Percentiles rank a stretch among this genome's conserved stretches.
These are phyloP conservation scores for Muntiacus reevesi DNA, from an alignment of 2,113 vertebrate genomes.

Conservation along the genomic window DNA sequence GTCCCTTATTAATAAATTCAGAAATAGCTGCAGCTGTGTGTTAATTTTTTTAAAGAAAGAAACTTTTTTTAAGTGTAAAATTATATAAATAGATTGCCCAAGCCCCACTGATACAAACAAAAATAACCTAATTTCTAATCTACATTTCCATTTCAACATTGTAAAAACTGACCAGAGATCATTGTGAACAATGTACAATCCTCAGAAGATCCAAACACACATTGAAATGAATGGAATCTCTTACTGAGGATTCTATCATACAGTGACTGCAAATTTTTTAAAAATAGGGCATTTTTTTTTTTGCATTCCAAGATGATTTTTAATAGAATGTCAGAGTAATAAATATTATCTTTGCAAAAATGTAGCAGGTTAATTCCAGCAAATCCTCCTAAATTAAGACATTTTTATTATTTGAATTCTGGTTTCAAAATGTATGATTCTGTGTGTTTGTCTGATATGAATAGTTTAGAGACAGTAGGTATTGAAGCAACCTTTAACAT, in stretches of 20 bases:
- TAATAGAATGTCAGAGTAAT: neutral
- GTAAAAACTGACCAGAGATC: slow-evolving; percentile 36
- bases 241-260: slow-evolving; percentile 27
- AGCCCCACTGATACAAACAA: neutral
- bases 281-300: neutral
- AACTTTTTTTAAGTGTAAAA: neutral
- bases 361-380: neutral
- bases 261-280: neutral
- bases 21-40: neutral
- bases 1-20: neutral
- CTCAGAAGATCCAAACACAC: slow-evolving; percentile 37
- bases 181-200: neutral
- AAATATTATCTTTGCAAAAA: neutral
- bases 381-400: neutral
- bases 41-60: neutral
- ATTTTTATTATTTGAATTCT: neutral
- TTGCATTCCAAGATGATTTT: neutral
- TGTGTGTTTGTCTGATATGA: neutral
- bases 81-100: neutral
- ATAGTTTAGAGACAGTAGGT: slow-evolving; percentile 4
- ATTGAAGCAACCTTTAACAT: slow-evolving; percentile 4
- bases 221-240: slow-evolving; percentile 62
- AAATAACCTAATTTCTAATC: slow-evolving; percentile 17
- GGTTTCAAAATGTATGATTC: neutral
- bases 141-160: slow-evolving; percentile 7